Base-by-base conservation (phyloP, 2,113 vertebrate genomes). In the Semicossyphus pulcher region DNA sequence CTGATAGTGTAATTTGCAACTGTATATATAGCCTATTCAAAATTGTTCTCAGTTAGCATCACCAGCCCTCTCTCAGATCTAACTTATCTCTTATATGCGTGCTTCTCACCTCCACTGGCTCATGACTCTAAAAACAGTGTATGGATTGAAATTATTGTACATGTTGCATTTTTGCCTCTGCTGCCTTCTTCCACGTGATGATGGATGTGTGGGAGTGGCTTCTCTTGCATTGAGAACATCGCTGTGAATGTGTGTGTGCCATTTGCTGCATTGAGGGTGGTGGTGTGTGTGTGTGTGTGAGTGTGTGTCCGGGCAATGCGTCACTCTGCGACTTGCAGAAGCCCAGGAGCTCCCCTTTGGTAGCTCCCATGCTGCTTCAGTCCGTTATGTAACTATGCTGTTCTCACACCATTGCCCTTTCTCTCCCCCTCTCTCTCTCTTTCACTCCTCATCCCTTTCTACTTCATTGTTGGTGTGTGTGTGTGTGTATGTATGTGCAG, bases 281-380 rank as follows among this genome's bases (percentile, higher is more conserved):
- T 51, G 54, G 56, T 60, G 56, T 60, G 72, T 53, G 39, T 63
- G 66, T 39, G 67, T 39, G 56, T 39, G 71, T 45, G 58, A 25
- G 51, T n/a, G 63, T 69, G 65, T 62, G 70, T 58, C 52, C 69
- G 71, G 32, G 61, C 56, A 80, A 84, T 91, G 87, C 89, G 83
- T 92, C 89, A 92, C 69, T 76, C 71, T 91, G 88, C 71, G 68
- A 81, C 87, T 91, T 73, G 77, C 84, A 82, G 72, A 81, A 84
- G 77, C 87, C 85, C 76, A 76, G 87, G 80, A 90, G 86, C 89
- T 89, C 77, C 88, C 85, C 77, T 83, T 62, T 81, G 81, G 88
- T 85, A 77, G 66, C 87, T 86, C 72, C 80, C 87, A 81, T 92
- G 88, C 83, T 88, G 86, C 80, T 74, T 78, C 71, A 66, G 4